Evolutionary conservation across 2,797 vertebrate species (phyloP), one percentile per base, ranked within the genome.

Genomic region (Lateolabrax maculatus): DNA sequence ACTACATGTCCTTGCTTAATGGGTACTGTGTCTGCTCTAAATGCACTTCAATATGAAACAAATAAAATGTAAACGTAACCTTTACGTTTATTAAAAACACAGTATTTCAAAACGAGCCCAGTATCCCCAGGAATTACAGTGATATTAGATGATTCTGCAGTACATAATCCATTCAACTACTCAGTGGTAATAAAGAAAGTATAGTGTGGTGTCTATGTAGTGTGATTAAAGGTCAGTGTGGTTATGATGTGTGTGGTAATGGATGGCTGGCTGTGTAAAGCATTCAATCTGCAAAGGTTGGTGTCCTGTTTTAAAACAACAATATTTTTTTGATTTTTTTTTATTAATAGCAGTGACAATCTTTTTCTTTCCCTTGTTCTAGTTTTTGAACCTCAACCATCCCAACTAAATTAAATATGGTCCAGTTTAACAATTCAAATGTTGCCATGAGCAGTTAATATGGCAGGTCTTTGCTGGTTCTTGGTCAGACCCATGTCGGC

Each of bases 61-160:
- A n/a, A 31, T 37, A 8, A 48, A 44, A 52, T 27, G 0, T 39
- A 12, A 31, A 37, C 5, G 31, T 21, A 64, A 31, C 48, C 51
- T 58, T 65, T 36, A 5, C 10, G 10, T 61, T 67, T 67, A 43
- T 43, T 67, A 36, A 37, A 56, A 46, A 27, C 21, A 53, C 52
- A 27, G 11, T 11, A 51, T 19, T 51, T 34, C n/a, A 43, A 62
- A 62, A 43, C 2, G 6, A 39, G 23, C 18, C 6, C 16, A 12
- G 5, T 52, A 43, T 52, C 34, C 27, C 4, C 15, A 0, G 46
- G 16, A 25, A 43, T 56, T 23, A 21, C 5, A 3, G 48, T 46
- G 58, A 48, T 44, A 10, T 18, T 64, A 10, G 25, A 62, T 41
- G 9, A 63, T 25, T 61, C 39, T 29, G 15, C 21, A 37, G 23